Percentiles rank a stretch among this genome's conserved stretches.
phyloP scores from a whole-genome alignment of 2,113 vertebrate genomes.

The Alces alces region DNA sequence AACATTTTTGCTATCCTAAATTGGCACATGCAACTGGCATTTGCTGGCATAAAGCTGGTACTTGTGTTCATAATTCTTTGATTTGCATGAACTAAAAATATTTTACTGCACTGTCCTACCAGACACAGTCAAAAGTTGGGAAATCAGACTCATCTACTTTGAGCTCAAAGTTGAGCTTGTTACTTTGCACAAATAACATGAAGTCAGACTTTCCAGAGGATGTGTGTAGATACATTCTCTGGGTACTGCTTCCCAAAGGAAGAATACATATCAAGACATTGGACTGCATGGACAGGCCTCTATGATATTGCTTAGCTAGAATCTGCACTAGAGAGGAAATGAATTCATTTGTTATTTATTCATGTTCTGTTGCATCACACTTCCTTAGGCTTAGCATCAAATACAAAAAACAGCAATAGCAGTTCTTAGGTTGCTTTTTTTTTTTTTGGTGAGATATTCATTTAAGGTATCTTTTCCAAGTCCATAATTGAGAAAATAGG shows the following conservation, averaged over 20 bases:
- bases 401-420: neutral
- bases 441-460: neutral
- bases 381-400: neutral
- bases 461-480: neutral
- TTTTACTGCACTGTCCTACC: neutral
- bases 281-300: neutral
- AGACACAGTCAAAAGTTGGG: neutral
- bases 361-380: neutral
- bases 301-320: neutral
- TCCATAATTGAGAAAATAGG: neutral
- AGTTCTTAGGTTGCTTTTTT: neutral
- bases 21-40: neutral
- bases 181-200: neutral
- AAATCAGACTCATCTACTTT: neutral
- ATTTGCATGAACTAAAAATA: constrained; percentile 36
- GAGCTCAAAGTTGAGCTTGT: neutral
- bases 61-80: neutral
- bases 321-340: neutral
- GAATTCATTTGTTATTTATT: neutral
- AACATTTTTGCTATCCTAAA: neutral
- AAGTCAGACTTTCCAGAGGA: neutral
- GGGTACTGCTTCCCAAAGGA: neutral
- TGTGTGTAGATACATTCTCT: neutral
- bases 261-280: neutral
- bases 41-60: neutral